Evolutionary conservation across 2,113 vertebrate species (phyloP).

Genomic region (Bostrychus sinensis): DNA sequence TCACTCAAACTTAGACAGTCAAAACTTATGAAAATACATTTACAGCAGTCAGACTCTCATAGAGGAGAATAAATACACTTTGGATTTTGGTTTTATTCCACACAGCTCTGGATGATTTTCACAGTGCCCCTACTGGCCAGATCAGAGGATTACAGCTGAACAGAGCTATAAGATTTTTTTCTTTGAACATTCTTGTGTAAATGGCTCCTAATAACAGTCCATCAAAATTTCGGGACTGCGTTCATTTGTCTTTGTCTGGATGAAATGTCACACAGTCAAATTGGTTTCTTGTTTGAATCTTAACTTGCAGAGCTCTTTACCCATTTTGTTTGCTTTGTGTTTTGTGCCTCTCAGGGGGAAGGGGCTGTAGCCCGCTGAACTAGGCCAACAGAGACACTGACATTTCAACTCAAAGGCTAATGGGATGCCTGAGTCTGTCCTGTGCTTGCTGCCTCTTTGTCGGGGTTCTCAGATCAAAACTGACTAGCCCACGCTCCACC

Average conservation of each 20-base stretch:
- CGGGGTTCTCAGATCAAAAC: conserved; percentile 55
- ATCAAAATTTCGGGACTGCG: background rate
- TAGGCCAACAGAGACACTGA: conserved; percentile 73
- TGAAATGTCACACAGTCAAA: conserved; percentile 5
- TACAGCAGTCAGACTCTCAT: background rate
- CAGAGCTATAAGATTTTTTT: background rate
- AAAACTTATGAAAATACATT: background rate
- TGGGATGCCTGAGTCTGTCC: conserved; percentile 71
- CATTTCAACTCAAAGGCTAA: conserved; percentile 84
- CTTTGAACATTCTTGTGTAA: background rate
- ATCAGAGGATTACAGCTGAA: background rate
- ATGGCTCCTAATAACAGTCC: background rate
- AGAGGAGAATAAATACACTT: background rate
- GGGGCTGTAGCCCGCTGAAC: conserved; percentile 64
- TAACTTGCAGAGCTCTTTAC: conserved; percentile 61
- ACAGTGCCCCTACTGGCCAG: background rate
- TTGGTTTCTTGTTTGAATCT: conserved; percentile 18
- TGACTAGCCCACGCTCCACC: conserved; percentile 31
- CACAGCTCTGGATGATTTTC: background rate
- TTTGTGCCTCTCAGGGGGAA: conserved; percentile 35
- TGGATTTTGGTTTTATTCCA: too few relatives aligned
- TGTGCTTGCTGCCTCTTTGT: conserved; percentile 57
- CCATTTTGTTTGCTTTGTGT: conserved; percentile 53
- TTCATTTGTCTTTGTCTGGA: conserved; percentile 4
- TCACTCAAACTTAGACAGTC: background rate